Evolutionary conservation across 2,888 invertebrate species (phyloP).

Genomic region (Aphidoletes aphidimyza): DNA sequence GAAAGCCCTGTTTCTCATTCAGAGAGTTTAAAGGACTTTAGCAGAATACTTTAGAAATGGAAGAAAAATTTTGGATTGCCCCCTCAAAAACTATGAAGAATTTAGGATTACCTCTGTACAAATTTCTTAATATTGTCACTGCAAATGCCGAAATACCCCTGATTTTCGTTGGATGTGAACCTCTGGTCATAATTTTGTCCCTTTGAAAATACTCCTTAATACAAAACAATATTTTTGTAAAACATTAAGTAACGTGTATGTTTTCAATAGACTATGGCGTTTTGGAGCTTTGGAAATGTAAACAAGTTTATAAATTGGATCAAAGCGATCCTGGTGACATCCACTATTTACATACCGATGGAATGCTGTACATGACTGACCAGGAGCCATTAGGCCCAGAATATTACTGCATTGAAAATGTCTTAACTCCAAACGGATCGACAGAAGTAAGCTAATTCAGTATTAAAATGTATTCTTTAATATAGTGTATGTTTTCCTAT

Average conservation of each 20-base stretch:
- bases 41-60: no score
- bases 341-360: background rate
- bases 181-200: no score
- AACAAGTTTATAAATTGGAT: background rate
- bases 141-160: no score
- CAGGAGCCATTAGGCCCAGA: background rate
- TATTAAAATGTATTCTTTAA: background rate
- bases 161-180: no score
- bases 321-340: background rate
- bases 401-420: background rate
- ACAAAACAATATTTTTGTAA: background rate
- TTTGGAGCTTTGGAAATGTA: background rate
- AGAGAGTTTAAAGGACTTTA: no score
- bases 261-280: constrained; percentile 34
- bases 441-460: background rate
- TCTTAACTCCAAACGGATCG: background rate
- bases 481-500: background rate
- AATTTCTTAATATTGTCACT: no score
- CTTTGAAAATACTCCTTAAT: background rate
- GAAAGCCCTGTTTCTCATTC: no score
- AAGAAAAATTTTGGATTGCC: no score
- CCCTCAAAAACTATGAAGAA: no score
- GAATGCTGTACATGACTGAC: background rate
- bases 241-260: no score
- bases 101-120: no score